Percentiles rank a stretch among this genome's conserved stretches.
Conservation (phyloP, 1,140 invertebrate species). For the Lucilia sericata region DNA sequence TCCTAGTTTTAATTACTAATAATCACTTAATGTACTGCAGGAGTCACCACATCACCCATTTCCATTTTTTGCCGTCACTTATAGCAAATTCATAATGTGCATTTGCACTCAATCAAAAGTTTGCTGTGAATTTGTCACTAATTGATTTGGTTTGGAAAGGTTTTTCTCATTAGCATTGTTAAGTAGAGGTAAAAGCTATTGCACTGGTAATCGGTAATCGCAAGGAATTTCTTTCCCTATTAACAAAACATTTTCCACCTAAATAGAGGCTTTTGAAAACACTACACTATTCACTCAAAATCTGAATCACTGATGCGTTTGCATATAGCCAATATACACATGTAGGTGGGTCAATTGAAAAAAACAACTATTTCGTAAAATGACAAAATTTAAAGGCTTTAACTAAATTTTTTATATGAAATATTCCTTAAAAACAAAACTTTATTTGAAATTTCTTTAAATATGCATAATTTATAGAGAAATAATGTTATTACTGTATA, state of each 20-base stretch:
- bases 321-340: too few relatives aligned
- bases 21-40: not conserved
- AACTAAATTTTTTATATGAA: too few relatives aligned
- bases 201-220: not conserved
- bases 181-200: not conserved
- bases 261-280: not conserved
- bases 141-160: not conserved
- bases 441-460: too few relatives aligned
- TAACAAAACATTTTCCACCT: not conserved
- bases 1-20: too few relatives aligned
- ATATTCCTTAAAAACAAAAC: too few relatives aligned
- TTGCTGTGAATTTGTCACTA: conserved; percentile 17
- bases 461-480: too few relatives aligned
- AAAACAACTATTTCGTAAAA: too few relatives aligned
- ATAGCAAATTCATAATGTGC: not conserved
- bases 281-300: not conserved
- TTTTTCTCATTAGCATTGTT: conserved; percentile 18
- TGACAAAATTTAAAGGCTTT: too few relatives aligned
- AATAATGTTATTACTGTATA: too few relatives aligned
- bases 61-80: not conserved
- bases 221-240: not conserved
- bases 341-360: too few relatives aligned
- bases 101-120: not conserved
- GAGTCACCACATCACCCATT: not conserved
- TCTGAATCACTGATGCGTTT: too few relatives aligned